phyloP scores from a whole-genome alignment of 1,140 invertebrate genomes.

The Mya arenaria region DNA sequence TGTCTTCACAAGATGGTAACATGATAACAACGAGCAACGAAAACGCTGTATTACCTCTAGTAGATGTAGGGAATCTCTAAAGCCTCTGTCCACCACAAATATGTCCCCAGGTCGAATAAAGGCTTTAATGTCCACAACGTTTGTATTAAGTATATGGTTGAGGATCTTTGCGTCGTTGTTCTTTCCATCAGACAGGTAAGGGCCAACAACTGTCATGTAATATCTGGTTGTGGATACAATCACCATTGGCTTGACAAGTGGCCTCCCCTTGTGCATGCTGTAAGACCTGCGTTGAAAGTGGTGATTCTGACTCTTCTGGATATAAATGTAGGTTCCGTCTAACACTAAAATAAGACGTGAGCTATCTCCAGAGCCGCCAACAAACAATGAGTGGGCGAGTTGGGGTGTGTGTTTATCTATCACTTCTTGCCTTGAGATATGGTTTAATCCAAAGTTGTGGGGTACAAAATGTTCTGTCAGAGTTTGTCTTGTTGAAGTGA shows the following conservation, averaged over 20 bases:
- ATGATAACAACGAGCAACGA: too few species aligned
- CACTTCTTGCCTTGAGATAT: too few species aligned
- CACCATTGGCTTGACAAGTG: constrained; percentile 53
- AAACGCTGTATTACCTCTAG: too few species aligned
- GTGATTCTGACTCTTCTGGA: constrained; percentile 49
- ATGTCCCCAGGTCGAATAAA: constrained; percentile 14
- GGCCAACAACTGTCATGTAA: constrained; percentile 42
- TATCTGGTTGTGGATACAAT: constrained; percentile 15
- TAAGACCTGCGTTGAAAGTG: constrained; percentile 23
- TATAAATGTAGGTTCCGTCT: constrained; percentile 58
- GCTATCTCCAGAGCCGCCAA: too few species aligned
- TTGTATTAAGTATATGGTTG: constrained; percentile 39
- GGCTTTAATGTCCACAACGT: constrained; percentile 10
- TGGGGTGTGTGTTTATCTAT: too few species aligned
- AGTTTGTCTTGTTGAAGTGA: too few species aligned
- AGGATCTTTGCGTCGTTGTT: constrained; percentile 36
- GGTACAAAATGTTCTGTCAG: too few species aligned
- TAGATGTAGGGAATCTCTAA: constrained; percentile 27
- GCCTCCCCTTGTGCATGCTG: constrained; percentile 33
- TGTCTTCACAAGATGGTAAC: too few species aligned
- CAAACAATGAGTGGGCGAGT: too few species aligned
- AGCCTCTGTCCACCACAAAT: constrained; percentile 36
- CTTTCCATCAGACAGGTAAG: constrained; percentile 18
- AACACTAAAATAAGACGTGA: constrained; percentile 55
- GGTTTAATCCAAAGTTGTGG: too few species aligned